A percentile compares a stretch with the other conserved stretches of the same genome.
Conservation (phyloP, 2,113 vertebrate genomes). For the Aix galericulata region DNA sequence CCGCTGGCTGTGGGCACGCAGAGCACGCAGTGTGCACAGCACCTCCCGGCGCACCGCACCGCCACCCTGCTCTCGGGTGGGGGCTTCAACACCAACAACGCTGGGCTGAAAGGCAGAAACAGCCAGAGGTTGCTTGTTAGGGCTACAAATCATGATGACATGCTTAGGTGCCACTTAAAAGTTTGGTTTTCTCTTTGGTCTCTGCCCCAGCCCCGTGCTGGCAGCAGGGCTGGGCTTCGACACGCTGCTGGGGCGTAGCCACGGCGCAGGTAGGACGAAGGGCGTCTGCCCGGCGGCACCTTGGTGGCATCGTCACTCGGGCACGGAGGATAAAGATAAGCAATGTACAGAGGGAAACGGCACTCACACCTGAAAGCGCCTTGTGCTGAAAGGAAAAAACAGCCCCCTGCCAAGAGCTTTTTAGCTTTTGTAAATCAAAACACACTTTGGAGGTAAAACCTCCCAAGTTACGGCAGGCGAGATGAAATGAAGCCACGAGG, state of each 20-base stretch:
- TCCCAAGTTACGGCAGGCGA: slow-evolving; percentile 21
- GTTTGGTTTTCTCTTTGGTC: not conserved
- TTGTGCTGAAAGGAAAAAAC: not conserved
- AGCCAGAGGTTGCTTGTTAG: not conserved
- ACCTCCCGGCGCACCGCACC: not conserved
- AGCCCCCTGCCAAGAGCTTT: slow-evolving; percentile 49
- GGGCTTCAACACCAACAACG: not conserved
- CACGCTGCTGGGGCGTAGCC: not conserved
- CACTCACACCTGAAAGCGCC: not conserved
- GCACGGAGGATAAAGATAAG: not conserved
- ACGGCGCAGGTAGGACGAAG: not conserved
- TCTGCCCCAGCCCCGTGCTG: not conserved
- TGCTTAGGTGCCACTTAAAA: not conserved
- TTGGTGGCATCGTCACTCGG: not conserved
- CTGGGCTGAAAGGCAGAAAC: not conserved
- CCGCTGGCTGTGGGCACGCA: accelerated
- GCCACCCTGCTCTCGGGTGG: not conserved
- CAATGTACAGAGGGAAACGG: not conserved
- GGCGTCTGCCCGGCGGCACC: not conserved
- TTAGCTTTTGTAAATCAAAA: slow-evolving; percentile 55
- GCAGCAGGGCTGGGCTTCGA: not conserved
- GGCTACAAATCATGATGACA: not conserved
- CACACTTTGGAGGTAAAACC: slow-evolving; percentile 39
- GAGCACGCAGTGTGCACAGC: not conserved
- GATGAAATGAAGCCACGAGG: slow-evolving; percentile 4